phyloP scores from a whole-genome alignment of 2,797 vertebrate genomes.

The Phataginus tetradactyla region DNA sequence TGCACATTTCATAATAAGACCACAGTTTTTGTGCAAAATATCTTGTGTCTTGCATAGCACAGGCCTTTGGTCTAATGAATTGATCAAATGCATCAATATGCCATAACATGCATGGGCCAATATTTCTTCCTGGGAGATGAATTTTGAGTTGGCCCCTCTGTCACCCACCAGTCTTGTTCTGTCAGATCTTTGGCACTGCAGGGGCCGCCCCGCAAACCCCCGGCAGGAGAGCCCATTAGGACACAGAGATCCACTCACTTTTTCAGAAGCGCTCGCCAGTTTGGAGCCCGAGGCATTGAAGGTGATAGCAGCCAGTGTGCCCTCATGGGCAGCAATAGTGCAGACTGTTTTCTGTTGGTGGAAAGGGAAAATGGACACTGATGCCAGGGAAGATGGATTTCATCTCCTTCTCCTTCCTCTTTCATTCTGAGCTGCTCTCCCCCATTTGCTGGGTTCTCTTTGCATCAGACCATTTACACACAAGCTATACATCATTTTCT shows the following conservation, averaged over 20 bases:
- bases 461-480: background rate
- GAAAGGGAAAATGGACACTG: background rate
- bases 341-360: slow-evolving; percentile 91
- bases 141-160: background rate
- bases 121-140: background rate
- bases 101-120: rapidly evolving
- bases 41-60: background rate
- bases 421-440: background rate
- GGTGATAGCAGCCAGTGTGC: slow-evolving; percentile 92
- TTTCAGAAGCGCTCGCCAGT: slow-evolving; percentile 95
- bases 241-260: slow-evolving; percentile 83
- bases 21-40: background rate
- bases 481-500: rapidly evolving
- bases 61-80: background rate
- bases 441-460: background rate
- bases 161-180: rapidly evolving
- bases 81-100: background rate
- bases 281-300: slow-evolving; percentile 93
- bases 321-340: slow-evolving; percentile 93
- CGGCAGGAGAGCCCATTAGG: rapidly evolving
- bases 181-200: background rate
- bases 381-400: background rate
- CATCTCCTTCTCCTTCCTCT: background rate
- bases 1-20: background rate
- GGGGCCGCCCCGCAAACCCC: rapidly evolving